Base-by-base conservation (phyloP, 2,113 vertebrate genomes). In the Chloebia gouldiae region DNA sequence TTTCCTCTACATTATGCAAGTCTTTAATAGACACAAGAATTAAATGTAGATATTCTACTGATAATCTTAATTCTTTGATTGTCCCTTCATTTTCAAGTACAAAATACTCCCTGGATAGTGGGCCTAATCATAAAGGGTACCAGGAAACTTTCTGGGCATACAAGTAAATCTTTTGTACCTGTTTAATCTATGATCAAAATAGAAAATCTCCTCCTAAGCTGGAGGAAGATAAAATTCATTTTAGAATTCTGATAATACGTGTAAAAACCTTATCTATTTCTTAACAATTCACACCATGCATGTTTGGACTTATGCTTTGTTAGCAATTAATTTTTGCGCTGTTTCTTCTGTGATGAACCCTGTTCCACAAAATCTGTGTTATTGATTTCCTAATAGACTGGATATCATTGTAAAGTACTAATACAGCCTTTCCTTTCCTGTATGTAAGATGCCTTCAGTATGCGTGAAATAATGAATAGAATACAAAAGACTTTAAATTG, bases 401-500 rank as follows among this genome's bases (percentile, higher is more conserved):
- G 81, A 90, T 95, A 88, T 86, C 69, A 85, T 94, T 93, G 88
- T 80, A 86, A 96, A 95, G 87, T 97, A 91, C 47, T 47, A 54
- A 88, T 70, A 81, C 15, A 95, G 87, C 23, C 70, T 80, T 92
- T 81, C 65, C 81, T 91, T 96, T 95, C 72, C 25, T 81, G 11
- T 56, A 40, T 60, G 57, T 90, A 90, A 96, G 95, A 84, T 66
- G 45, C 35, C 82, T 92, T 95, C 61, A 86, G 60, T 82, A 88
- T 94, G 85, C 71, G 88, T 59, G 33, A 92, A 97, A 81, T 96
- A 92, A 94, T 93, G 68, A 97, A 95, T 96, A 97, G 95, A 96
- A 97, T 96, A 96, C 59, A 95, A 91, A 92, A 90, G 51, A 92
- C 88, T 94, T 97, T 94, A 97, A 96, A 97, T 93, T 95, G 60